Evolutionary conservation across 2,888 invertebrate genomes (phyloP), one percentile per base, ranked within the genome.

Genomic region (Anagyrus pseudococci): DNA sequence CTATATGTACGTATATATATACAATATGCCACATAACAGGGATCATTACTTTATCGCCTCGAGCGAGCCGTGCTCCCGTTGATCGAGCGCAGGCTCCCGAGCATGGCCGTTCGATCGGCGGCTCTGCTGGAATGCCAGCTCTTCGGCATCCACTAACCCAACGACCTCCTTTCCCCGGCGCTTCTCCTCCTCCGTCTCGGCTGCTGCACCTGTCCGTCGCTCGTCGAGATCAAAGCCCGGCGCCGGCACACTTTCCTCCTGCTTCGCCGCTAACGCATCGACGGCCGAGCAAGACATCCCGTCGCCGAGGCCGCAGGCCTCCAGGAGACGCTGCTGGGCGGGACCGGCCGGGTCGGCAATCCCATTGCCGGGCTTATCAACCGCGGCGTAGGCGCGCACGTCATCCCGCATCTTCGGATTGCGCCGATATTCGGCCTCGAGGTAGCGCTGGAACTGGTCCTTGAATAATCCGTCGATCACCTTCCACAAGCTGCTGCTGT

Each of bases 401-500:
- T 80, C 75, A 2, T 70, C 67, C 2, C 69, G 74, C 72, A 81
- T 77, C 47, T 67, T 73, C 7, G 80, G 79, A 69, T 80, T 75
- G 60, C 72, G 77, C 29, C 67, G 57, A 58, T 73, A 79, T 82
- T 84, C 83, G 67, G 85, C 84, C 8, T 82, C 73, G 55, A 89
- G 72, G 72, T 88, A 84, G 68, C 83, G 86, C 66, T 86, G 84
- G 74, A 92, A 91, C 79, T 90, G 88, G 43, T 84, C 85, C 68
- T 87, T 87, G 75, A 92, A 93, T 78, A 91, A 90, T 67, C 86
- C 86, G 68, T 91, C 88, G 71, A 92, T 90, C 82, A 91, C 83
- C 69, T 85, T 86, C 86, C 90, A 88, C 57, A 92, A 84, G 68
- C 85, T 86, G 29, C 86, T 73, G 56, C 88, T 88, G 78, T 92